Evolutionary conservation across 2,888 invertebrate genomes (phyloP).

Genomic region (Agrochola lychnidis): DNA sequence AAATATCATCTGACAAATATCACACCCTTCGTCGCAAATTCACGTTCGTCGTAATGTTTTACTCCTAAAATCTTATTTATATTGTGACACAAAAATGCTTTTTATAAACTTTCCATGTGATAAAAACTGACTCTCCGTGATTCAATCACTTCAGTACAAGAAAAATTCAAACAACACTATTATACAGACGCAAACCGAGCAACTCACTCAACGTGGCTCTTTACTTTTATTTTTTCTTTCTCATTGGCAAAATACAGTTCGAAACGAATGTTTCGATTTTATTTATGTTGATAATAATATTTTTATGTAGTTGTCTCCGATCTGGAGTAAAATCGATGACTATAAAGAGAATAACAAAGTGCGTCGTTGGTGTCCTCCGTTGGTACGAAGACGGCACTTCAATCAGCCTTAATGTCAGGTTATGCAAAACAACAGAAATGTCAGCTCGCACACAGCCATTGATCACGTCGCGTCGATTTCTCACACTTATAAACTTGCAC

Average conservation of each 20-base stretch:
- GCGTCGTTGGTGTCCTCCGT: slow-evolving; percentile 67
- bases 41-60: slow-evolving; percentile 5
- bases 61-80: slow-evolving; percentile 22
- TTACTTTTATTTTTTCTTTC: slow-evolving; percentile 50
- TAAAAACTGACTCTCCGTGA: slow-evolving; percentile 34
- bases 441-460: slow-evolving; percentile 70
- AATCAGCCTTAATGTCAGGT: slow-evolving; percentile 80
- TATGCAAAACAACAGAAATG: slow-evolving; percentile 82
- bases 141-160: slow-evolving; percentile 34
- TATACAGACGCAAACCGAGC: slow-evolving; percentile 33
- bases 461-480: slow-evolving; percentile 70
- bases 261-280: slow-evolving; percentile 43
- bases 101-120: slow-evolving; percentile 25
- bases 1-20: slow-evolving; percentile 10
- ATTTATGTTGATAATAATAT: slow-evolving; percentile 50
- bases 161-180: slow-evolving; percentile 34
- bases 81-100: slow-evolving; percentile 20
- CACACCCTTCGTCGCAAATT: slow-evolving; percentile 1
- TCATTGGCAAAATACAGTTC: slow-evolving; percentile 48
- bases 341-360: slow-evolving; percentile 51
- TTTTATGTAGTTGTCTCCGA: slow-evolving; percentile 48
- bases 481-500: slow-evolving; percentile 66
- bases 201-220: slow-evolving; percentile 39
- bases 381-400: slow-evolving; percentile 72
- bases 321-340: slow-evolving; percentile 51